phyloP scores from a whole-genome alignment of 1,140 invertebrate species.

The Mizuhopecten yessoensis region DNA sequence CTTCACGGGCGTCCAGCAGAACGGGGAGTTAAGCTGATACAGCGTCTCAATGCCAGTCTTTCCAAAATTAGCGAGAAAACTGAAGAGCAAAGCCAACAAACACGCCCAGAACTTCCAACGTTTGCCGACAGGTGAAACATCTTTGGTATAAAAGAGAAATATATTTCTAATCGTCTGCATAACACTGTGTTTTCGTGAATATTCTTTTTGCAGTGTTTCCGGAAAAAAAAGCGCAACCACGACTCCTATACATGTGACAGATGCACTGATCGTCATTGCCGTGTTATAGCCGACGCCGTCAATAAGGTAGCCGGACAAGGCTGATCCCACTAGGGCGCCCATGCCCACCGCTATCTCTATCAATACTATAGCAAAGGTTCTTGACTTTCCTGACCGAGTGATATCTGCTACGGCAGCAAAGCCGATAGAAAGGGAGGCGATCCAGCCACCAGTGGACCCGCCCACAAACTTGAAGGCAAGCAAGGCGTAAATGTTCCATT shows the following conservation, averaged over 20 bases:
- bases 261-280: background rate
- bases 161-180: background rate
- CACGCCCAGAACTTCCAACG: conserved; percentile 53
- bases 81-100: conserved; percentile 43
- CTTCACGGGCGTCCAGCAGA: conserved; percentile 60
- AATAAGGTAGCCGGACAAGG: background rate
- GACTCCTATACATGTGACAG: background rate
- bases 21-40: conserved; percentile 55
- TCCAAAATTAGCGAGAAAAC: conserved; percentile 45
- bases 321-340: background rate
- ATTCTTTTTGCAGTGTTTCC: background rate
- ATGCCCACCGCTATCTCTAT: conserved; percentile 1
- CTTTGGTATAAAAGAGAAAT: background rate
- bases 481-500: conserved; percentile 46
- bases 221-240: background rate
- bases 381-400: conserved; percentile 44
- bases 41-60: conserved; percentile 44
- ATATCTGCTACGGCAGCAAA: conserved; percentile 49
- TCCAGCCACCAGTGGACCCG: conserved; percentile 49
- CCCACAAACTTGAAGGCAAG: conserved; percentile 47
- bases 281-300: background rate
- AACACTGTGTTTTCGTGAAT: background rate
- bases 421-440: conserved; percentile 42
- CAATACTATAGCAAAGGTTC: conserved; percentile 43
- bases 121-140: background rate